Evolutionary conservation across 2,113 vertebrate genomes (phyloP), one percentile per base, ranked within the genome.

Genomic region (Bagarius yarrelli): DNA sequence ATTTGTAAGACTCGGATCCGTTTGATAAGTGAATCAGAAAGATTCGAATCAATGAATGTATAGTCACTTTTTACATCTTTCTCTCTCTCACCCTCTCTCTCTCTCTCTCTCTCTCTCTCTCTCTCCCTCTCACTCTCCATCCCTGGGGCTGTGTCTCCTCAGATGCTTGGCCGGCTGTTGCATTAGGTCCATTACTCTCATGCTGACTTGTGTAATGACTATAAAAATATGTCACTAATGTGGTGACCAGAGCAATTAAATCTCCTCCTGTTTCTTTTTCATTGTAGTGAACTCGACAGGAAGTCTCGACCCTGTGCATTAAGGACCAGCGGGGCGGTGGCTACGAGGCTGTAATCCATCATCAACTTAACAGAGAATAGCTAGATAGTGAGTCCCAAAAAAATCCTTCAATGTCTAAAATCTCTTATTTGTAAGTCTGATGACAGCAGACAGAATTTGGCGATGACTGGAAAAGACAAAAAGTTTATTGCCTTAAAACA

Each of bases 121-220:
- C 66, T 63, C 9, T 71, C 47, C 76, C 25, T 66, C 78, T 66
- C 50, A 75, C 57, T 57, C 77, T 23, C 32, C 40, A 71, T 52
- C 81, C 70, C 66, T 80, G 9, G 36, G 59, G 66, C 53, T 57
- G 32, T 15, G 4, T 81, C 53, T 73, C 79, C 67, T 83, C 78
- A 78, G 69, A 66, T 81, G 74, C 64, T 67, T 83, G 40, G 72
- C 73, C 79, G 30, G 61, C 66, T 63, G 67, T 66, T 76, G 75
- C 79, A 83, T 86, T 78, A 79, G 61, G n/a, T 81, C 82, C 27
- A 83, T 81, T 86, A 86, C 75, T 79, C 85, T 74, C 81, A 79
- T 83, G 75, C 78, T 81, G 76, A 76, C 75, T 81, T 32, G 60
- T 44, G 57, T 60, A 85, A 73, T 83, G 84, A 85, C 80, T 78